Percentiles rank a stretch among this genome's conserved stretches.
Conservation (phyloP, 2,888 invertebrate genomes). For the Lacanobia wlatinum region DNA sequence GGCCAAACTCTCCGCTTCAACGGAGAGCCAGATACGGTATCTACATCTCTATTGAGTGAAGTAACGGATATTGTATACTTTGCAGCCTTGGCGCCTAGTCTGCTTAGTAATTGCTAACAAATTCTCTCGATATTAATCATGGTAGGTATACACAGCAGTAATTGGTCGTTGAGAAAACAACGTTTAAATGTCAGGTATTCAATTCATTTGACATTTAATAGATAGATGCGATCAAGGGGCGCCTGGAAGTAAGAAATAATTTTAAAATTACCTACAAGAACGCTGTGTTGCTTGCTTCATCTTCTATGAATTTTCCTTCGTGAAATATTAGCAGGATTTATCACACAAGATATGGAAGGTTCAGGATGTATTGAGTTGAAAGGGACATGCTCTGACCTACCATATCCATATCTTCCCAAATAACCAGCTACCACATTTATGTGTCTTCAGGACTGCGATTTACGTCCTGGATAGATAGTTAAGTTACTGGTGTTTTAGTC, state of each 20-base stretch:
- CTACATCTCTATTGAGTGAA: constrained; percentile 74
- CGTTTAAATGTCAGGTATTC: constrained; percentile 42
- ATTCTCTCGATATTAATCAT: constrained; percentile 46
- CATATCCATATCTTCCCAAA: not conserved
- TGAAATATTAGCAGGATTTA: constrained; percentile 23
- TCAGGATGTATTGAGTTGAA: constrained; percentile 25
- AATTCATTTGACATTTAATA: constrained; percentile 46
- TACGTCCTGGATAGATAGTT: not conserved
- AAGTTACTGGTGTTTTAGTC: not conserved
- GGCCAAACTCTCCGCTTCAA: constrained; percentile 70
- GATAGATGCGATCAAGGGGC: constrained; percentile 34
- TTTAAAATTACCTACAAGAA: not conserved
- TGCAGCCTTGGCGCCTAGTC: constrained; percentile 67
- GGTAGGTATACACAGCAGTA: constrained; percentile 36
- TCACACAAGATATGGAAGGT: not conserved
- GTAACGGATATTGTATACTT: constrained; percentile 71
- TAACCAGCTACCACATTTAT: not conserved
- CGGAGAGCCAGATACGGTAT: constrained; percentile 67
- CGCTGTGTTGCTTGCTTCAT: constrained; percentile 6
- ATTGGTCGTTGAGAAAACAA: constrained; percentile 44
- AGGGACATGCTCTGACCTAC: not conserved
- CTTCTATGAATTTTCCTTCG: not conserved
- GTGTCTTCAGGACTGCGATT: not conserved
- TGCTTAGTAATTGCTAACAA: constrained; percentile 57
- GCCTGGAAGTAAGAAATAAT: constrained; percentile 7